Conservation (phyloP, 2,888 invertebrate genomes). For the Cylloceria caligata region DNA sequence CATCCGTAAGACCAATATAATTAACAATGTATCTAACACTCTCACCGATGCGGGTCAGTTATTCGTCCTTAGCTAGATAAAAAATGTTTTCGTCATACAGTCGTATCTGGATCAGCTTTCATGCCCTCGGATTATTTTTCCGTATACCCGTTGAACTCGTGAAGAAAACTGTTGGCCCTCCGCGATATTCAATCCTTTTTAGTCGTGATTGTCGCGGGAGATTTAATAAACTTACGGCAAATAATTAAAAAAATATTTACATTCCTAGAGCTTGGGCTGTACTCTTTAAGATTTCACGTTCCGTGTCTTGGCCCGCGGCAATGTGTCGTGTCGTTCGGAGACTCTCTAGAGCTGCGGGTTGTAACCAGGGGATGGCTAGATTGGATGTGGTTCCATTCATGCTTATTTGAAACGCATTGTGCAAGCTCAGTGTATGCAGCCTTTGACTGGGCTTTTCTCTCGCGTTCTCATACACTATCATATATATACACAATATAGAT, state of each 20-base stretch:
- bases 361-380: slow-evolving; percentile 61
- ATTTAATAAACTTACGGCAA: background rate
- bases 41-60: too few relatives aligned
- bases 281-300: slow-evolving; percentile 74
- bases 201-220: too few relatives aligned
- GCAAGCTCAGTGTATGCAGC: slow-evolving; percentile 79
- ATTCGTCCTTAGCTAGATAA: too few relatives aligned
- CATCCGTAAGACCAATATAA: background rate
- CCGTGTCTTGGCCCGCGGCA: slow-evolving; percentile 74
- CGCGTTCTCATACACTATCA: slow-evolving; percentile 72
- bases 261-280: background rate
- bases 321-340: slow-evolving; percentile 66
- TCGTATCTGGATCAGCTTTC: too few relatives aligned
- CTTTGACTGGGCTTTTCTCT: slow-evolving; percentile 79
- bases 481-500: slow-evolving; percentile 41
- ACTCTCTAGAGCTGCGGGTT: slow-evolving; percentile 29
- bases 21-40: too few relatives aligned
- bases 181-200: too few relatives aligned
- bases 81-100: too few relatives aligned
- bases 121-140: too few relatives aligned
- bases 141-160: too few relatives aligned
- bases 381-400: slow-evolving; percentile 81
- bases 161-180: too few relatives aligned
- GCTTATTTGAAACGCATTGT: slow-evolving; percentile 84
- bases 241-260: slow-evolving; percentile 3